Base-by-base conservation (phyloP, 2,888 invertebrate species). In the Cataglyphis altisquamis region DNA sequence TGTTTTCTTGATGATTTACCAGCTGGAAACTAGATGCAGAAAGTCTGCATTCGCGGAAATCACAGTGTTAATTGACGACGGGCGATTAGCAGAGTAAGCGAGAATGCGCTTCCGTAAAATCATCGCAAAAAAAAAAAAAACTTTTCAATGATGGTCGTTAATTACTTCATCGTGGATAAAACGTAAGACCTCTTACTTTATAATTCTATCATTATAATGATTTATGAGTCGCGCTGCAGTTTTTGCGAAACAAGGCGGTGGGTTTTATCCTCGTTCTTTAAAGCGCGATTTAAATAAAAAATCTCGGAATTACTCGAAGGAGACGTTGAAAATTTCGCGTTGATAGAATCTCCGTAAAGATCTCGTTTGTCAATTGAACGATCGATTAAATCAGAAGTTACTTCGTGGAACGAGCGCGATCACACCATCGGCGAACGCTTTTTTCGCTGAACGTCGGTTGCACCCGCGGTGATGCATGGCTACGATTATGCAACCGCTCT, bases 401-500 rank as follows among this genome's bases (percentile, higher is more conserved):
- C 10, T 36, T 60, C 1, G 57, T 3, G 9, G 57, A 52, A 52
- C n/a, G 45, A 70, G 32, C 29, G 41, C 70, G n/a, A 57, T 67
- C 55, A n/a, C 64, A n/a, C 64, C 62, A 73, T 70, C 29, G 41
- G 21, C n/a, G 29, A 12, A 12, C 68, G 6, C 29, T 52, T 9
- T 9, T 64, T 36, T 32, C 45, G 21, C 18, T 70, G 45, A 60
- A 21, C 67, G 25, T 72, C 70, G 78, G 45, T 78, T 78, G 70
- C 60, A 78, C 78, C 45, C 72, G 78, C 78, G 66, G 57, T 52
- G 82, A 66, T 75, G 82, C 82, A 82, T 77, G 77, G 64, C 57
- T 45, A 5, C 60, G 36, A 41, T 82, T 82, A 82, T 60, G 77
- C 77, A 82, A 82, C 77, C 57, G 32, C 45, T 57, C 63, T 82